Percentiles rank a stretch among this genome's conserved stretches.
These are phyloP conservation scores for Dicycla oo DNA, from an alignment of 2,888 invertebrate genomes.

Conservation along the genomic window DNA sequence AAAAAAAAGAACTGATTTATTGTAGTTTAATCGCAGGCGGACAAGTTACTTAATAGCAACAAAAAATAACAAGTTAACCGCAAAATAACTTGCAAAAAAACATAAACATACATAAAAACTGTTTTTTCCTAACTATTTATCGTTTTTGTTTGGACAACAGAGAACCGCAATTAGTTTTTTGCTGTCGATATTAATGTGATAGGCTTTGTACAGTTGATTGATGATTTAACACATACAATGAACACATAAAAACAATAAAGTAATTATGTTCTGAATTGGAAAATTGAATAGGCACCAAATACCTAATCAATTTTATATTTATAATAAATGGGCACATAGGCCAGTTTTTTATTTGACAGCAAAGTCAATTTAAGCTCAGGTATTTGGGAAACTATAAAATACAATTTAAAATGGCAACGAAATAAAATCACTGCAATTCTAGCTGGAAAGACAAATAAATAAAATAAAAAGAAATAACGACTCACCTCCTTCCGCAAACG, in stretches of 20 bases:
- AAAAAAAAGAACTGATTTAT: neutral
- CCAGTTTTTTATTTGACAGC: neutral
- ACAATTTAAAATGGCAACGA: neutral
- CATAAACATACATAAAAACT: conserved; percentile 50
- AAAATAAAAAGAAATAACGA: conserved; percentile 58
- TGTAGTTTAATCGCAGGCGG: conserved; percentile 30
- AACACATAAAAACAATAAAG: conserved; percentile 7
- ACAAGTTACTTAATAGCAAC: conserved; percentile 20
- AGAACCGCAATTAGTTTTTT: conserved; percentile 54
- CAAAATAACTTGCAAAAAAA: conserved; percentile 43
- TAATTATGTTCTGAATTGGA: neutral
- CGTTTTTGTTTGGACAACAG: conserved; percentile 34
- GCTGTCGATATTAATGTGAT: conserved; percentile 33
- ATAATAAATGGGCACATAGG: neutral
- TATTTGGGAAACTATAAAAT: neutral
- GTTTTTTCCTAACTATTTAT: conserved; percentile 34
- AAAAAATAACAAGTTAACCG: conserved; percentile 41
- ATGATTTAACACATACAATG: conserved; percentile 19
- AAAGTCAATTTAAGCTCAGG: neutral
- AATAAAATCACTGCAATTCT: neutral
- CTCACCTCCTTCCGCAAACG: conserved; percentile 63
- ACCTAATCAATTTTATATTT: conserved; percentile 1
- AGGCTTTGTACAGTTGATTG: conserved; percentile 37
- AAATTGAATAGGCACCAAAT: neutral
- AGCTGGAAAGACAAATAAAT: conserved; percentile 33